Conservation (phyloP, 2,797 vertebrate genomes). For the Hippopotamyrus pictus region DNA sequence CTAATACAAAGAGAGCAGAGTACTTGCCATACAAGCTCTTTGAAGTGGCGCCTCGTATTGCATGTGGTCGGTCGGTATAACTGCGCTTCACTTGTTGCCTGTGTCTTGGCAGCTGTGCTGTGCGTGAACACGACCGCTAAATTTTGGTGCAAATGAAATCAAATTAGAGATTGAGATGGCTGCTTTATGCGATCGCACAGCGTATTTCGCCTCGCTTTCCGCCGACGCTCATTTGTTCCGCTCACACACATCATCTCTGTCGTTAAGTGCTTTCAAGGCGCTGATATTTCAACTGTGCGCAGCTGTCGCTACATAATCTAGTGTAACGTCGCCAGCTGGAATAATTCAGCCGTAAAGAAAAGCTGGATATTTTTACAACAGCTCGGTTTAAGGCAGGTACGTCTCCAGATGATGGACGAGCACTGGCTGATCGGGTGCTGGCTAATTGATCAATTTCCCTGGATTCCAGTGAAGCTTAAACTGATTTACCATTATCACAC, state of each 20-base stretch:
- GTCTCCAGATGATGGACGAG: neutral
- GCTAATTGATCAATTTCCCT: neutral
- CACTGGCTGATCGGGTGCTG: neutral
- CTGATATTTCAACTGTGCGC: neutral
- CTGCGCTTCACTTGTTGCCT: neutral
- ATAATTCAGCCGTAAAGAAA: neutral
- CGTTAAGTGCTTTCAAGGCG: neutral
- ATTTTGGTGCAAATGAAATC: neutral
- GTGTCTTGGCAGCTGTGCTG: neutral
- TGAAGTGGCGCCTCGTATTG: neutral
- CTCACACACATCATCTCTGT: neutral
- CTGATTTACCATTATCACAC: neutral
- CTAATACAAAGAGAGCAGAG: neutral
- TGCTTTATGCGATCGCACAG: neutral
- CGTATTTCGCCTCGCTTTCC: neutral
- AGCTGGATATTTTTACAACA: neutral
- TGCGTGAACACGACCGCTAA: neutral
- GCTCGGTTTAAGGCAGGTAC: neutral
- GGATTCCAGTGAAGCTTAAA: neutral
- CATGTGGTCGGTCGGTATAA: neutral
- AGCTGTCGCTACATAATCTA: conserved; percentile 7
- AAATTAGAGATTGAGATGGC: neutral
- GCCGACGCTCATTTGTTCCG: neutral
- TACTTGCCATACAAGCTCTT: neutral
- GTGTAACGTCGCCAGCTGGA: neutral